Percentiles rank a stretch among this genome's conserved stretches.
Conservation (phyloP, 2,888 invertebrate genomes). For the Druceiella hillmani region DNA sequence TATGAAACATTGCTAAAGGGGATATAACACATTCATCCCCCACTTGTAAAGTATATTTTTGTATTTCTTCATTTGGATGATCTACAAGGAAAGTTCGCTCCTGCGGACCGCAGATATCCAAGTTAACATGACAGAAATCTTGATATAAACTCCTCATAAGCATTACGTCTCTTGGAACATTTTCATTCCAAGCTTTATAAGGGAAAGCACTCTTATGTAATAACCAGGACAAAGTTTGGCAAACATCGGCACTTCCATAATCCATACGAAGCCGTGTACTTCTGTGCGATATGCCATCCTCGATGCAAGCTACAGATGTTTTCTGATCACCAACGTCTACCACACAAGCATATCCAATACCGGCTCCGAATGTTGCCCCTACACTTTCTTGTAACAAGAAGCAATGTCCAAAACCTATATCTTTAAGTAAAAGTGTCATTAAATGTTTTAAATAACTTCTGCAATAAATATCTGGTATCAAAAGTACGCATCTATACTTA, state of each 20-base stretch:
- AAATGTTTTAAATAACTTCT: constrained; percentile 80
- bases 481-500: constrained; percentile 78
- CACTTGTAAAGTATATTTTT: constrained; percentile 71
- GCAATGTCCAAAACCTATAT: constrained; percentile 82
- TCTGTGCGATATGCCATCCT: constrained; percentile 91
- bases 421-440: constrained; percentile 70
- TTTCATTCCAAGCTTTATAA: constrained; percentile 73
- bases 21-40: constrained; percentile 93
- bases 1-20: constrained; percentile 81
- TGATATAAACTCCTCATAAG: constrained; percentile 82
- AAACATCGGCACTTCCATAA: constrained; percentile 89
- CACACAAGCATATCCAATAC: constrained; percentile 76
- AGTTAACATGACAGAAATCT: constrained; percentile 84
- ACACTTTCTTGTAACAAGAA: constrained; percentile 71
- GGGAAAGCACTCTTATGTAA: constrained; percentile 88
- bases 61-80: constrained; percentile 61
- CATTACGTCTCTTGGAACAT: constrained; percentile 69
- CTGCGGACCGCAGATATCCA: constrained; percentile 84
- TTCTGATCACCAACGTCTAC: constrained; percentile 95
- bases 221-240: constrained; percentile 83
- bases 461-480: constrained; percentile 87
- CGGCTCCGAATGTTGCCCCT: constrained; percentile 48
- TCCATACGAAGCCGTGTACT: constrained; percentile 79
- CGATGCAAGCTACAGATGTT: constrained; percentile 92
- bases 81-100: constrained; percentile 74